Percentiles rank a stretch among this genome's conserved stretches.
Evolutionary conservation across 2,113 vertebrate species (phyloP).

Genomic region (Ageneiosus marmoratus): DNA sequence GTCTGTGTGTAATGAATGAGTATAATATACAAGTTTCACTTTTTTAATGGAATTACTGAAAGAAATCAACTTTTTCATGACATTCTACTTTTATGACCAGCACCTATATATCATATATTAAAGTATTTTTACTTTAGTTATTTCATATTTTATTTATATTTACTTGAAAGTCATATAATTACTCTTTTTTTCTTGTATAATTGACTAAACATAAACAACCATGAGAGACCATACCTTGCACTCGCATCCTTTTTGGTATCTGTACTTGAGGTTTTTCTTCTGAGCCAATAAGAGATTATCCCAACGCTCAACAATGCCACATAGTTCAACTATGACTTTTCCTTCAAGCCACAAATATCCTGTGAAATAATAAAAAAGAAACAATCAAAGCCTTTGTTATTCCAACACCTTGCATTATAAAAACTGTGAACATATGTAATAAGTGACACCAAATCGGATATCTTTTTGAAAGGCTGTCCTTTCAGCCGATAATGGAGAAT

Average conservation of each 20-base stretch:
- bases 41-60: no score
- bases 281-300: conserved; percentile 85
- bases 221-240: conserved; percentile 82
- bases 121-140: neutral
- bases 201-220: conserved; percentile 20
- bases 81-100: no score
- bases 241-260: conserved; percentile 88
- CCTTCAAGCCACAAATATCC: conserved; percentile 83
- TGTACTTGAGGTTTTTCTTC: conserved; percentile 88
- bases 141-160: neutral
- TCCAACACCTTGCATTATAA: neutral
- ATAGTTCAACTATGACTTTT: conserved; percentile 84
- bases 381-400: neutral
- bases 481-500: no score
- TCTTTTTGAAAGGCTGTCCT: neutral
- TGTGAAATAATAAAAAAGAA: conserved; percentile 56
- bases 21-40: no score
- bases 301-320: conserved; percentile 88
- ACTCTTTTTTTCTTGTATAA: neutral
- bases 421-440: neutral
- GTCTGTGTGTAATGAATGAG: no score
- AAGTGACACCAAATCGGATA: neutral
- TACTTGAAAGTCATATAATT: neutral
- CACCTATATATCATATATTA: neutral
- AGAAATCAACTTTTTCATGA: no score